Base-by-base conservation (phyloP, 2,888 invertebrate species). In the Tenthredo mesomela region DNA sequence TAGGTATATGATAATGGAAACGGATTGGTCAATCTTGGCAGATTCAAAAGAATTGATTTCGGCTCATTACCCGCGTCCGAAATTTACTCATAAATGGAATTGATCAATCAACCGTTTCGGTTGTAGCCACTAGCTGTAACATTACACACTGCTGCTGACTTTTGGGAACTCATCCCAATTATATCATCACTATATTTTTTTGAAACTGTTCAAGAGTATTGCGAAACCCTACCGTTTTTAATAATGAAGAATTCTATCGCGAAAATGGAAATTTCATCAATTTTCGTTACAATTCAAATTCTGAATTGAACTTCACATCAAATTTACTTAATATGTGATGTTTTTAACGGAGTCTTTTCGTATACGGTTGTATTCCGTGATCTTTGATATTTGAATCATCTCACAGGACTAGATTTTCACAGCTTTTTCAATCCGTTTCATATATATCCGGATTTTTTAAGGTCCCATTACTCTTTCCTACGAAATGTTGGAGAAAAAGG, bases 401-500 rank as follows among this genome's bases (percentile, higher is more conserved):
- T 10, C 2, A 43, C 40, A 43, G 40, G 2, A 43, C 10, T 10
- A 43, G 40, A 40, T 40, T 0, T 10, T 40, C 40, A 10, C 40
- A 10, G 40, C 10, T 2, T 40, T 40, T 40, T 40, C 9, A 40
- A 40, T 40, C 40, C 9, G 40, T 10, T 40, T 40, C 15, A 15
- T 15, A 47, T 47, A 15, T 47, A 47, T 15, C 15, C 43, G 6
- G 50, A 29, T 33, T 25, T 33, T 29, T 3, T 18, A 33, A 29
- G 25, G 25, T 67, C 29, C 25, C 15, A 67, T 67, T 33, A 67
- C 67, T 29, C 29, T 29, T 29, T 33, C 29, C 6, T 6, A 15
- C 12, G 29, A 43, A 29, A 88, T 88, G 87, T 25, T 29, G 37
- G 87, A 84, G n/a, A 86, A 82, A 70, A 84, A 29, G 50, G 85